Conservation (phyloP, 2,113 vertebrate species). For the Pangasianodon gigas region DNA sequence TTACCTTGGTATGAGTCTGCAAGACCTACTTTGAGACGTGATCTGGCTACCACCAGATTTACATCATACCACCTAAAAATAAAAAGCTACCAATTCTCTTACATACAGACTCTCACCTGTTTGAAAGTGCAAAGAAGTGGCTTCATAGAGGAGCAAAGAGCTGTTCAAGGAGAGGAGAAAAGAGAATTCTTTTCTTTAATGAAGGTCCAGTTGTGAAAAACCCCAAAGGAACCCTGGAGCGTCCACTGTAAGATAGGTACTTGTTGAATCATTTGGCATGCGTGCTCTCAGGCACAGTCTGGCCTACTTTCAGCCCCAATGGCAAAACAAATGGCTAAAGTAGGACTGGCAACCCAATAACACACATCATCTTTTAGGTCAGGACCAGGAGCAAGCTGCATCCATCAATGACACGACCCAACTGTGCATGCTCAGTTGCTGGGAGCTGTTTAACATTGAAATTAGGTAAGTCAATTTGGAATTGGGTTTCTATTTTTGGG, state of each 20-base stretch:
- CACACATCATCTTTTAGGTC: conserved; percentile 29
- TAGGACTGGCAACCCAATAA: conserved; percentile 50
- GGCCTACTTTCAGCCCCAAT: conserved; percentile 68
- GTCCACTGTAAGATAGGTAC: conserved; percentile 51
- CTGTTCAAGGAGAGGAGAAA: background rate
- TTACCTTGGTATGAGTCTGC: background rate
- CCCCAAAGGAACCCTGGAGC: conserved; percentile 60
- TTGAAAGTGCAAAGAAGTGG: background rate
- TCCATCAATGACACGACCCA: conserved; percentile 24
- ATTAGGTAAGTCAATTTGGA: background rate
- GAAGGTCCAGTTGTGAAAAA: conserved; percentile 51
- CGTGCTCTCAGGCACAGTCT: conserved; percentile 65
- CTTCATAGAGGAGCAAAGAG: background rate
- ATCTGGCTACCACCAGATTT: conserved; percentile 5
- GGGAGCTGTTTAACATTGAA: background rate
- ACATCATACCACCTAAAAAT: background rate
- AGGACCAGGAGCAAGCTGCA: conserved; percentile 21
- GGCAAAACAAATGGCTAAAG: conserved; percentile 60
- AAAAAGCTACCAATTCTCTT: background rate
- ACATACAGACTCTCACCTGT: background rate
- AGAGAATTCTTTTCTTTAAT: conserved; percentile 43
- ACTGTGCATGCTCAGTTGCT: conserved; percentile 4
- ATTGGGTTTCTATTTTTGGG: background rate
- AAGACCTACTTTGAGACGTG: conserved; percentile 11
- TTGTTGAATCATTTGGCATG: conserved; percentile 65